phyloP scores from a whole-genome alignment of 2,797 vertebrate species.

The Ctenochaetus hawaiiensis region DNA sequence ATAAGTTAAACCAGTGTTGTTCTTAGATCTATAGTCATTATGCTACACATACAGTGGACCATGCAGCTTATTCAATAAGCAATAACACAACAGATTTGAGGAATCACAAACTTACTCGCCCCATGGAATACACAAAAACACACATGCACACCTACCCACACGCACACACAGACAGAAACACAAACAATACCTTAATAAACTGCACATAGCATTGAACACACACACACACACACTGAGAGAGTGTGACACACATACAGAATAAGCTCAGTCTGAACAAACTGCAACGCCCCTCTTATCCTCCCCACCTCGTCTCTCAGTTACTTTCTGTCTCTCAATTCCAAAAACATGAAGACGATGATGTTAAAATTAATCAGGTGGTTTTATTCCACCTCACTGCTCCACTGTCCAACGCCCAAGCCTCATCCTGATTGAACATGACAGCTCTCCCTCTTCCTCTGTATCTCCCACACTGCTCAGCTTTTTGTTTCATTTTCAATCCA shows the following conservation, averaged over 20 bases:
- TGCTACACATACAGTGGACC: conserved; percentile 47
- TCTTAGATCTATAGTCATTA: conserved; percentile 68
- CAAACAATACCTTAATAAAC: not conserved
- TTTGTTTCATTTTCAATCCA: conserved; percentile 49
- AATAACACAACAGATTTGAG: conserved; percentile 41
- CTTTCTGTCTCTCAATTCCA: conserved; percentile 15
- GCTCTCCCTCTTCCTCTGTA: conserved; percentile 25
- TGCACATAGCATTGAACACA: not conserved
- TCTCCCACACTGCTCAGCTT: conserved; percentile 11
- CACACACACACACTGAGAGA: not conserved
- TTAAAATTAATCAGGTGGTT: conserved; percentile 63
- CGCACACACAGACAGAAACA: not conserved
- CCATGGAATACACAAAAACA: not conserved
- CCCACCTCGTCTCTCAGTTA: not conserved
- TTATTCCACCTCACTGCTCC: conserved; percentile 60
- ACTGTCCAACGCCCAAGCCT: conserved; percentile 34
- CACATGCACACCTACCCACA: not conserved
- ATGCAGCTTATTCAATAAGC: conserved; percentile 54
- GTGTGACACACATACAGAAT: not conserved
- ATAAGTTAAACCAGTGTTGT: conserved; percentile 52
- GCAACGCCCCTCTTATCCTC: not conserved
- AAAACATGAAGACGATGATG: conserved; percentile 43
- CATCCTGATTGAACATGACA: conserved; percentile 45
- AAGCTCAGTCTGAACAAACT: conserved; percentile 18
- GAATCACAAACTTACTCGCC: conserved; percentile 19